phyloP scores from a whole-genome alignment of 2,888 invertebrate genomes.

The Xestia rhomboidea region DNA sequence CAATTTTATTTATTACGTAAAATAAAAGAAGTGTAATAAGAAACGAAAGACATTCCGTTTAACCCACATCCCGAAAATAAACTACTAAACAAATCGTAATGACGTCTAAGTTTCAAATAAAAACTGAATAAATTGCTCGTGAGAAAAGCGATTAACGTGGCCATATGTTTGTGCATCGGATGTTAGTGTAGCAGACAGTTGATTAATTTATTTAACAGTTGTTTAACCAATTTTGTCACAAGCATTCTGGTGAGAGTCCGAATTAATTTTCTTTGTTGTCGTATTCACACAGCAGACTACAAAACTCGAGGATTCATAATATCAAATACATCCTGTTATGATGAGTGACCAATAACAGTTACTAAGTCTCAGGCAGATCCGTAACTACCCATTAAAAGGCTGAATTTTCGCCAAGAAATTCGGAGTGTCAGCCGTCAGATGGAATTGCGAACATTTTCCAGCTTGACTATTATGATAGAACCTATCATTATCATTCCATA shows the following conservation, averaged over 20 bases:
- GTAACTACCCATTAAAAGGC: too few relatives aligned
- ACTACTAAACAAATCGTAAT: slow-evolving; percentile 55
- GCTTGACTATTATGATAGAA: neutral
- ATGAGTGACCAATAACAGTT: neutral
- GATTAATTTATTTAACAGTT: slow-evolving; percentile 37
- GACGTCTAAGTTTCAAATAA: slow-evolving; percentile 64
- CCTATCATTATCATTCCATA: slow-evolving; percentile 49
- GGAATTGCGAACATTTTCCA: neutral
- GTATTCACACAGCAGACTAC: neutral
- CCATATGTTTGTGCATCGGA: slow-evolving; percentile 67
- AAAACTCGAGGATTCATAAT: neutral
- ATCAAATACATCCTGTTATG: neutral
- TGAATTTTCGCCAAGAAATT: neutral
- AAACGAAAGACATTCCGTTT: slow-evolving; percentile 11
- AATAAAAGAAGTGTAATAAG: neutral
- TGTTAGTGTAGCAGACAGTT: slow-evolving; percentile 39
- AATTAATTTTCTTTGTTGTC: slow-evolving; percentile 16
- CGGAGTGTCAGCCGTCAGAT: neutral
- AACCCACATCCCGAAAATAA: slow-evolving; percentile 62
- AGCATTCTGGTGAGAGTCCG: neutral
- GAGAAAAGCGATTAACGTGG: slow-evolving; percentile 71
- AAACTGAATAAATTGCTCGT: slow-evolving; percentile 73
- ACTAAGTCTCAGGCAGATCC: neutral
- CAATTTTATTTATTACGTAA: neutral
- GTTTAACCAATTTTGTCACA: slow-evolving; percentile 24